Conservation (phyloP, 2,113 vertebrate species). For the Lonchura striata region DNA sequence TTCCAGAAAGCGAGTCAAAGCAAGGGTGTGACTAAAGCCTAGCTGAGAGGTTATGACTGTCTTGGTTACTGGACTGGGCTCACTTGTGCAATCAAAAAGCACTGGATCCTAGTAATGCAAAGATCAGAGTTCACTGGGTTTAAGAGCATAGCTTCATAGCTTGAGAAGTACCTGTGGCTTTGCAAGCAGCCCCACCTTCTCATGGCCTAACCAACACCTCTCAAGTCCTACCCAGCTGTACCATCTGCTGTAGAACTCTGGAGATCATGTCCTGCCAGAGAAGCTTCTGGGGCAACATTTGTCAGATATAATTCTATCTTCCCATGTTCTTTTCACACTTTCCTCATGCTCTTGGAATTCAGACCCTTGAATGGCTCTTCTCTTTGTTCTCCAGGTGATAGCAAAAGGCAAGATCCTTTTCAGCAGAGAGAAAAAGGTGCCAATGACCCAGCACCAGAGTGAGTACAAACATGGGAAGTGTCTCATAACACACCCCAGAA, state of each 20-base stretch:
- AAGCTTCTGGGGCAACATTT: background rate
- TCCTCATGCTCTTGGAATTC: background rate
- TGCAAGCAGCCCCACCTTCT: background rate
- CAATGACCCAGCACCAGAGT: background rate
- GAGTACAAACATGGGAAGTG: background rate
- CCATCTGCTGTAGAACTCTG: background rate
- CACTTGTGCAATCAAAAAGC: accelerated
- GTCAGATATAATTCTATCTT: background rate
- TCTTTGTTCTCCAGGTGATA: conserved; percentile 27
- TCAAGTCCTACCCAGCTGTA: background rate
- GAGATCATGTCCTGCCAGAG: background rate
- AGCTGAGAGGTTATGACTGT: background rate
- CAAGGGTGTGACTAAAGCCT: background rate
- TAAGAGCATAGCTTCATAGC: background rate
- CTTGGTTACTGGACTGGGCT: background rate
- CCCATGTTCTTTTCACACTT: background rate
- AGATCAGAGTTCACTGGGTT: background rate
- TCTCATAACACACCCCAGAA: background rate
- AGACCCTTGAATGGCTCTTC: background rate
- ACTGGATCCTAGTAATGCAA: background rate
- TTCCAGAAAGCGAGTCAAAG: background rate
- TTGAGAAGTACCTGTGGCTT: background rate
- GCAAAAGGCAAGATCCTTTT: conserved; percentile 46
- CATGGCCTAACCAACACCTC: background rate
- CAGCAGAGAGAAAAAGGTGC: conserved; percentile 36